Percentiles rank a stretch among this genome's conserved stretches.
Conservation (phyloP, 2,888 invertebrate genomes). For the Pristionchus maxplancki region DNA sequence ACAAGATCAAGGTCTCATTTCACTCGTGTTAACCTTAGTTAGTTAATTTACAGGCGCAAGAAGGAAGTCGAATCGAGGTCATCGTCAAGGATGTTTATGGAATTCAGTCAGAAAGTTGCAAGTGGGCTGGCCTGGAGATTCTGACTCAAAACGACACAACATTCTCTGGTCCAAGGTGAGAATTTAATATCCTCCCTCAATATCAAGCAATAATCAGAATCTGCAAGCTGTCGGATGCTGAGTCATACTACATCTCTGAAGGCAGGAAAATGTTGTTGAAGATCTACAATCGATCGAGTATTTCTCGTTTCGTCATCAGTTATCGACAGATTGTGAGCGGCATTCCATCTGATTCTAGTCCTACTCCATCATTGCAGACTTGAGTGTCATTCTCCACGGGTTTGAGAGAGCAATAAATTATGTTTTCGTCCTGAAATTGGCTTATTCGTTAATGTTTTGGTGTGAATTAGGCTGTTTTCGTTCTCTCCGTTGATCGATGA, state of each 20-base stretch:
- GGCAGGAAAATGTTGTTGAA: conserved; percentile 16
- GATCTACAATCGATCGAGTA: conserved; percentile 45
- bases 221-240: conserved; percentile 41
- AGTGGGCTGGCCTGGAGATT: conserved; percentile 42
- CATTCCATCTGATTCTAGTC: not conserved
- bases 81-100: conserved; percentile 39
- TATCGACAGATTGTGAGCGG: conserved; percentile 27
- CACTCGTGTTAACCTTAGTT: not conserved
- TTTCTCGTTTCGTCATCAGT: conserved; percentile 33
- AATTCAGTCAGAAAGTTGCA: conserved; percentile 46
- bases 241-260: conserved; percentile 29
- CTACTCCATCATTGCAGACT: not conserved
- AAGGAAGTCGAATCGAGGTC: conserved; percentile 46
- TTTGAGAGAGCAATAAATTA: conserved; percentile 3
- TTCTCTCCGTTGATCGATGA: not conserved
- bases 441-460: not conserved
- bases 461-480: not conserved
- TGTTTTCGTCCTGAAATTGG: not conserved
- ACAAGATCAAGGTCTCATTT: not conserved
- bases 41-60: not conserved
- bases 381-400: not conserved
- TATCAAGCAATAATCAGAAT: not conserved
- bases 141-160: conserved; percentile 34
- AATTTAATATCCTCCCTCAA: not conserved
- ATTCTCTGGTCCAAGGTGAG: conserved; percentile 32